Evolutionary conservation across 2,888 invertebrate genomes (phyloP), one percentile per base, ranked within the genome.

Genomic region (Slavum lentiscoides): DNA sequence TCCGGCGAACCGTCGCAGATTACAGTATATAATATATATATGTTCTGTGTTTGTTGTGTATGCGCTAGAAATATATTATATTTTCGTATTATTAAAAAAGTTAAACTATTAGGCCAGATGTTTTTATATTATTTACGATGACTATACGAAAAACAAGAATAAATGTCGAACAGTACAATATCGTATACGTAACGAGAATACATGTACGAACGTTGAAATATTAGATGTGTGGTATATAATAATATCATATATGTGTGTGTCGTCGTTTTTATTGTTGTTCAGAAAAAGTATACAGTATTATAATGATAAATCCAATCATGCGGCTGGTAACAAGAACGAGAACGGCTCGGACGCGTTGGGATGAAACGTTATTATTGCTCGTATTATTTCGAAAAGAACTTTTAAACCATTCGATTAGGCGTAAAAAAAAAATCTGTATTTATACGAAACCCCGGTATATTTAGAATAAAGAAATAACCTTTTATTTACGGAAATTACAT

Each of bases 171-270:
- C 13, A 67, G 43, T 67, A 66, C n/a, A 19, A 55, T 55, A 55
- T 19, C 15, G 6, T 43, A 17, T 43, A 67, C 21, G 43, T 66
- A 30, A 30, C 30, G 30, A 30, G 30, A 43, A 67, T 67, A 43
- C 21, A 43, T 21, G 21, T 67, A 67, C 21, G 15, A 67, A 67
- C 43, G 2, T 67, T 67, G 43, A 67, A 67, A 43, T 67, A 67
- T 67, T 67, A 43, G 13, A 67, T 43, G 67, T 67, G 55, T 19
- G 37, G 21, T 39, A 67, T 49, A 49, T 49, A 49, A 30, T 30
- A 30, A 30, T 30, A 30, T 30, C 8, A 66, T 66, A 66, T 66
- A 39, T 39, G 8, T 39, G 8, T 6, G n/a, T 39, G n/a, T 21
- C 13, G 39, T 43, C 39, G 62, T 39, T 62, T 37, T 66, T 66